phyloP scores from a whole-genome alignment of 2,797 vertebrate species.

The Megalops cyprinoides region DNA sequence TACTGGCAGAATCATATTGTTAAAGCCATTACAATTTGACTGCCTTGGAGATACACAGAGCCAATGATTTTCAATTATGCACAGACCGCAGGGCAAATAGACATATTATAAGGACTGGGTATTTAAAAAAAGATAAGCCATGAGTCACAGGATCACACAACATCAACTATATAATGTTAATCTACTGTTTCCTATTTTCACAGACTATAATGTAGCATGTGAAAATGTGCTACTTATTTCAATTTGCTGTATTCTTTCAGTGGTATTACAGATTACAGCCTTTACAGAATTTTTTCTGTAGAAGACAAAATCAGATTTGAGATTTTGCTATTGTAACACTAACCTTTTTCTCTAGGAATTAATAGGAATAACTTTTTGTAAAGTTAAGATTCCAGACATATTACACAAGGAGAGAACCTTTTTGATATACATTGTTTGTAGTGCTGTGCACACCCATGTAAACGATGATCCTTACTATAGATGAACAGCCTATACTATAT shows the following conservation, averaged over 20 bases:
- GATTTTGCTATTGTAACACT: too few relatives aligned
- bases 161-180: conserved; percentile 23
- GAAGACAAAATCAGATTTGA: too few relatives aligned
- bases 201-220: not conserved
- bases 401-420: too few relatives aligned
- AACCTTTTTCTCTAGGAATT: too few relatives aligned
- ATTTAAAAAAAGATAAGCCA: conserved; percentile 5
- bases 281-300: not conserved
- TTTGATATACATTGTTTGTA: too few relatives aligned
- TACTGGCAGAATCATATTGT: conserved; percentile 38
- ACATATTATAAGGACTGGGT: conserved; percentile 7
- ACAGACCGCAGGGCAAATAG: not conserved
- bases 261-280: not conserved
- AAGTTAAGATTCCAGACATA: too few relatives aligned
- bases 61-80: conserved; percentile 33
- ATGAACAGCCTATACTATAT: too few relatives aligned
- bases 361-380: too few relatives aligned
- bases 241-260: not conserved
- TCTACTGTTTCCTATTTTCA: not conserved
- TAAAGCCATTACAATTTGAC: conserved; percentile 34
- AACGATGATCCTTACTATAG: too few relatives aligned
- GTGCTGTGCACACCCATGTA: too few relatives aligned
- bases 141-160: conserved; percentile 13
- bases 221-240: not conserved
- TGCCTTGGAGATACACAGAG: conserved; percentile 21